Percentiles rank a stretch among this genome's conserved stretches.
Conservation (phyloP, 2,888 invertebrate species). For the Caenorhabditis plicata region DNA sequence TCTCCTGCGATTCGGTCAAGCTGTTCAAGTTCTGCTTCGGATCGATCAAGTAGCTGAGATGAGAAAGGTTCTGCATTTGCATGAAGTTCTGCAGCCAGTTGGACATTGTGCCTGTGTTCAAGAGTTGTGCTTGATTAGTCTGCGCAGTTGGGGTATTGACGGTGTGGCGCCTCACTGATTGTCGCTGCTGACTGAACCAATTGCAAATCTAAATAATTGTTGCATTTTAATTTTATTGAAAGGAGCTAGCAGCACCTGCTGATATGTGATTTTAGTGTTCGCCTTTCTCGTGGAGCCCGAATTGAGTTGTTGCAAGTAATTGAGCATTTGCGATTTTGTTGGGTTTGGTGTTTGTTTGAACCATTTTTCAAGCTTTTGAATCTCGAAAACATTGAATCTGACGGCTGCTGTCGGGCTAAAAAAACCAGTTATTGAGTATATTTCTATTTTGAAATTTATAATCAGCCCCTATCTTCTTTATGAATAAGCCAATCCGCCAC, state of each 20-base stretch:
- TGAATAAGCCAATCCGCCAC: no score
- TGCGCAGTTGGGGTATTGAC: background rate
- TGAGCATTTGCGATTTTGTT: slow-evolving; percentile 90
- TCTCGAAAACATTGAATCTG: slow-evolving; percentile 73
- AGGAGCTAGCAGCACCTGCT: slow-evolving; percentile 29
- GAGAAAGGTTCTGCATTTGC: slow-evolving; percentile 3
- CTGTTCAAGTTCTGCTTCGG: background rate
- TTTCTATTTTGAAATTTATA: no score
- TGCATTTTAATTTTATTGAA: background rate
- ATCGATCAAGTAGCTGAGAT: slow-evolving; percentile 2
- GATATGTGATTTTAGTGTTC: slow-evolving; percentile 54
- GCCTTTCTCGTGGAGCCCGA: slow-evolving; percentile 79
- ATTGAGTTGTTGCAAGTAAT: slow-evolving; percentile 90
- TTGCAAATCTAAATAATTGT: slow-evolving; percentile 58
- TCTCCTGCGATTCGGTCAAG: slow-evolving; percentile 31
- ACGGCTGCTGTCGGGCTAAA: slow-evolving; percentile 48
- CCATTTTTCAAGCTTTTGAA: slow-evolving; percentile 94
- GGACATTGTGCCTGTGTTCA: slow-evolving; percentile 14
- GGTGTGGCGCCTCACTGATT: slow-evolving; percentile 85
- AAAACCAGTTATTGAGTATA: slow-evolving; percentile 1
- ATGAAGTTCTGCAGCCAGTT: slow-evolving; percentile 16
- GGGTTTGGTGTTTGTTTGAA: slow-evolving; percentile 92
- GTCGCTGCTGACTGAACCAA: slow-evolving; percentile 87
- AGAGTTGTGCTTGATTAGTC: slow-evolving; percentile 8
- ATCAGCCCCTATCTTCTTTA: no score